phyloP scores from a whole-genome alignment of 2,113 vertebrate genomes.

The Platysternon megacephalum region DNA sequence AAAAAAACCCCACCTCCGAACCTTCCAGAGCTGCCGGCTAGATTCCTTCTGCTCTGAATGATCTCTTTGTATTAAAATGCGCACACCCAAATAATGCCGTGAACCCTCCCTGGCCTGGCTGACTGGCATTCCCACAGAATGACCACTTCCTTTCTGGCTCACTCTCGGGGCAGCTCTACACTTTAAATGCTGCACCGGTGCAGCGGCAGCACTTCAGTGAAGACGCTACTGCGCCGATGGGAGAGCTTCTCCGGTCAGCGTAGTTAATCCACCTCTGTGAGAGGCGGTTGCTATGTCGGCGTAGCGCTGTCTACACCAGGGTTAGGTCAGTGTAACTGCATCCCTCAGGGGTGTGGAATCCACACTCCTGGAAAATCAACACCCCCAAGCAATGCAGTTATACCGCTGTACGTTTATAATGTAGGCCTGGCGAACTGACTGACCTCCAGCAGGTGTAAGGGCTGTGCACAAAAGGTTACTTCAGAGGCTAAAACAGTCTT shows the following conservation, averaged over 20 bases:
- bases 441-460: background rate
- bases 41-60: background rate
- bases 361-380: no score
- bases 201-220: background rate
- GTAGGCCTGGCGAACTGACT: background rate
- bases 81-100: background rate
- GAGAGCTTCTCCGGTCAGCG: no score
- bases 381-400: background rate
- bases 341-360: background rate
- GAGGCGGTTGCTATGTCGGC: no score
- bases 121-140: background rate
- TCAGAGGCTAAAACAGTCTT: rapidly evolving
- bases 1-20: background rate
- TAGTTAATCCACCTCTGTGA: no score
- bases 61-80: background rate
- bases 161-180: background rate
- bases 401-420: background rate
- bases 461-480: background rate
- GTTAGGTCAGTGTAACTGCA: background rate
- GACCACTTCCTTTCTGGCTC: background rate
- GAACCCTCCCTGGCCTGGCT: background rate
- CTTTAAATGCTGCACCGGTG: background rate
- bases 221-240: rapidly evolving
- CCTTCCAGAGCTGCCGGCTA: background rate
- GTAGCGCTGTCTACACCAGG: background rate